A percentile compares a stretch with the other conserved stretches of the same genome.
These are phyloP conservation scores for Cuculus canorus DNA, from an alignment of 2,797 vertebrate genomes.

Conservation along the genomic window DNA sequence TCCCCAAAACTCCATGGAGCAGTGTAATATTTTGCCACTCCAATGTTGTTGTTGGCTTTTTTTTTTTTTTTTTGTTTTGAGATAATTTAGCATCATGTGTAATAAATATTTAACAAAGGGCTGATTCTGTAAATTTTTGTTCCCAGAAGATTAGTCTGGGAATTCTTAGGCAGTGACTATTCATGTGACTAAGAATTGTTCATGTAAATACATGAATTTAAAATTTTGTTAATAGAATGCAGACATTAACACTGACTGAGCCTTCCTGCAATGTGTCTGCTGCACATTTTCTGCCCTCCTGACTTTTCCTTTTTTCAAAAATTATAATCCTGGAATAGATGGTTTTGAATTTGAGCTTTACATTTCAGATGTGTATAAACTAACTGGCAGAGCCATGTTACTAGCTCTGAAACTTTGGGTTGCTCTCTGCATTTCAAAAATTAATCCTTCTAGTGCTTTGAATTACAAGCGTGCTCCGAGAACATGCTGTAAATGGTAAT, in stretches of 20 bases:
- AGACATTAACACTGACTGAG: neutral
- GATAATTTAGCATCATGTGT: neutral
- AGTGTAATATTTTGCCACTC: neutral
- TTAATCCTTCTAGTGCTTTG: neutral
- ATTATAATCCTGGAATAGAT: neutral
- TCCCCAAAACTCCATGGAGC: neutral
- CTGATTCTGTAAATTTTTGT: neutral
- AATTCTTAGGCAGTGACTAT: neutral
- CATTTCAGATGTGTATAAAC: neutral
- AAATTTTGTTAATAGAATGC: neutral
- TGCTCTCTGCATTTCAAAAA: constrained; percentile 2
- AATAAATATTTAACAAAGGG: neutral
- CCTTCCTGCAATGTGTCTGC: neutral
- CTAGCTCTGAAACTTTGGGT: neutral
- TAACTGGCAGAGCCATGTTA: neutral
- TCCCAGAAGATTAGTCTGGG: neutral
- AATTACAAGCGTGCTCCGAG: neutral
- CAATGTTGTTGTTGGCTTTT: neutral
- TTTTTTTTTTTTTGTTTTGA: neutral
- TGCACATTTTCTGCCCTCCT: neutral
- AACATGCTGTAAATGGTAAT: neutral
- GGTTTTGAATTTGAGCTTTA: neutral
- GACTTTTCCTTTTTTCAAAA: neutral
- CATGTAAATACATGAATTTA: neutral
- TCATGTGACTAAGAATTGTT: neutral